A percentile compares a stretch with the other conserved stretches of the same genome.
Evolutionary conservation across 2,113 vertebrate genomes (phyloP).

Genomic region (Cyanocitta stelleri): DNA sequence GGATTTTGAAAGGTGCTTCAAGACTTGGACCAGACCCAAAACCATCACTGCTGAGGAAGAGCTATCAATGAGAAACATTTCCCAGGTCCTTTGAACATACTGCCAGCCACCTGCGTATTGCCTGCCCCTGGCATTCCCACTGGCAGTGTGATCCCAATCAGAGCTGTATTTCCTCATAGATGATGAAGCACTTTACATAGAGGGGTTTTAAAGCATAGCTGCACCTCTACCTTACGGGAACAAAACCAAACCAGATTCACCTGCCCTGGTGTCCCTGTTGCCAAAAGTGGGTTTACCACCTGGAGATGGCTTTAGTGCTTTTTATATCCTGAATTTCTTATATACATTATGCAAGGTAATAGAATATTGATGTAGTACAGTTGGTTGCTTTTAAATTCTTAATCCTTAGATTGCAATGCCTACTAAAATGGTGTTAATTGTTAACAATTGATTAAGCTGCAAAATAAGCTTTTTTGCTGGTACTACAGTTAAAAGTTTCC

Average conservation of each 20-base stretch:
- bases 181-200: rapidly evolving
- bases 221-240: background rate
- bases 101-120: background rate
- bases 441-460: background rate
- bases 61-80: rapidly evolving
- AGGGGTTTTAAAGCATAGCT: background rate
- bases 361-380: background rate
- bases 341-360: background rate
- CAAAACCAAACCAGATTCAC: background rate
- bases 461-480: background rate
- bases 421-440: background rate
- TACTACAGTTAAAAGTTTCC: background rate
- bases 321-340: background rate
- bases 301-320: background rate
- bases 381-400: background rate
- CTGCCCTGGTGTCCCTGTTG: background rate
- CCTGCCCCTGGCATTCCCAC: background rate
- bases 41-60: background rate
- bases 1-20: background rate
- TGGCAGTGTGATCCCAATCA: rapidly evolving
- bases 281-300: background rate
- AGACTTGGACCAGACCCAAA: background rate
- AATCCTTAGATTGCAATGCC: background rate
- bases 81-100: background rate
- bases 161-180: rapidly evolving